Conservation (phyloP, 2,888 invertebrate genomes). For the Drosophila suboccidentalis region DNA sequence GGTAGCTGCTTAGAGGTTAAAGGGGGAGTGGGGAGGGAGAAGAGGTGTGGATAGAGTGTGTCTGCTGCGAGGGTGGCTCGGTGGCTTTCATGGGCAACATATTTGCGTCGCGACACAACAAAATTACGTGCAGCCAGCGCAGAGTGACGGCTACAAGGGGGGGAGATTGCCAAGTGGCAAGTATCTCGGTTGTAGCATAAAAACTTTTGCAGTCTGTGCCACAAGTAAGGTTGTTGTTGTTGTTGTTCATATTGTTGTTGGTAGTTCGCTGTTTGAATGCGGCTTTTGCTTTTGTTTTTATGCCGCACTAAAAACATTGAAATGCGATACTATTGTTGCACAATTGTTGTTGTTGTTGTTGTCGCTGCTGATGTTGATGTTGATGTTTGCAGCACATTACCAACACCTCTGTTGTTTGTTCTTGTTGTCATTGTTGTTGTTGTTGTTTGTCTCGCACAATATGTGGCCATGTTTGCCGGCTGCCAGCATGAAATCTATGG, state of each 20-base stretch:
- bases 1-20: constrained; percentile 52
- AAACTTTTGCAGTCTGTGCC: constrained; percentile 73
- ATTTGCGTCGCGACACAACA: constrained; percentile 81
- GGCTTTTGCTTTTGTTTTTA: constrained; percentile 79
- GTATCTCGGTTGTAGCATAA: constrained; percentile 62
- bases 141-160: neutral
- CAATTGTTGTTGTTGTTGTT: constrained; percentile 54
- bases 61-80: constrained; percentile 33
- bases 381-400: constrained; percentile 63
- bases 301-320: constrained; percentile 79
- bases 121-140: constrained; percentile 72
- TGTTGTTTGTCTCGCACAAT: constrained; percentile 73
- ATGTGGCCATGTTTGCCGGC: constrained; percentile 77
- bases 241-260: constrained; percentile 52
- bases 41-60: neutral
- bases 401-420: constrained; percentile 64
- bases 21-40: constrained; percentile 4
- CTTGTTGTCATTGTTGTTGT: constrained; percentile 31
- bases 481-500: constrained; percentile 83
- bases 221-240: constrained; percentile 39
- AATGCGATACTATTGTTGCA: constrained; percentile 78
- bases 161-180: no score
- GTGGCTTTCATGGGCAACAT: constrained; percentile 68
- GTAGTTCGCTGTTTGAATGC: constrained; percentile 74
- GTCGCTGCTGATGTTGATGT: constrained; percentile 36